Conservation (phyloP, 2,113 vertebrate species). For the Gallinago undulata region DNA sequence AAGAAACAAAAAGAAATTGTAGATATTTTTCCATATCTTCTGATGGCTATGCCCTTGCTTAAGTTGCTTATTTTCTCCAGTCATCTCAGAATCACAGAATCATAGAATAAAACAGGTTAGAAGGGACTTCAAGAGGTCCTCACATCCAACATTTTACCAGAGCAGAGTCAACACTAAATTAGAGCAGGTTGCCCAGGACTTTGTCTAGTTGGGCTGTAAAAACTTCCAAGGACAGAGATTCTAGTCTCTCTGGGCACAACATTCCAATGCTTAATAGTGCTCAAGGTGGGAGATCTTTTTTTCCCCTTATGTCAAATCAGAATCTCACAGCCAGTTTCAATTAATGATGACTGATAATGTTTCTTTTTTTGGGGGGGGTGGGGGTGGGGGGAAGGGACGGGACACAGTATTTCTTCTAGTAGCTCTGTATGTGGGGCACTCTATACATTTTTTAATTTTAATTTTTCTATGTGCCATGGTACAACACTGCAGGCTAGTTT, state of each 20-base stretch:
- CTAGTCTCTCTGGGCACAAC: not conserved
- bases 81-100: not conserved
- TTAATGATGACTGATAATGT: not conserved
- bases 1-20: not conserved
- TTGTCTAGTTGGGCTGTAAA: not conserved
- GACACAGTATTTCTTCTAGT: not conserved
- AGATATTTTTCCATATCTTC: not conserved
- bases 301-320: not conserved
- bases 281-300: not conserved
- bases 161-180: not conserved
- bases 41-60: not conserved
- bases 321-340: not conserved
- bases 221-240: not conserved
- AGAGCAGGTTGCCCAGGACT: not conserved
- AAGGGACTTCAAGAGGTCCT: not conserved
- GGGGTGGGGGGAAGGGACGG: too few species aligned
- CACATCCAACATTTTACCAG: not conserved
- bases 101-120: not conserved
- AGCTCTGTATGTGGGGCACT: accelerated
- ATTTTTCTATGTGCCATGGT: not conserved
- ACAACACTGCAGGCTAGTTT: not conserved
- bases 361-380: not conserved
- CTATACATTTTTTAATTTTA: not conserved
- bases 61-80: not conserved
- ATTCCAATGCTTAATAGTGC: not conserved